These are phyloP conservation scores for Podotricha telesiphe DNA, from an alignment of 2,888 invertebrate genomes.

Conservation along the genomic window DNA sequence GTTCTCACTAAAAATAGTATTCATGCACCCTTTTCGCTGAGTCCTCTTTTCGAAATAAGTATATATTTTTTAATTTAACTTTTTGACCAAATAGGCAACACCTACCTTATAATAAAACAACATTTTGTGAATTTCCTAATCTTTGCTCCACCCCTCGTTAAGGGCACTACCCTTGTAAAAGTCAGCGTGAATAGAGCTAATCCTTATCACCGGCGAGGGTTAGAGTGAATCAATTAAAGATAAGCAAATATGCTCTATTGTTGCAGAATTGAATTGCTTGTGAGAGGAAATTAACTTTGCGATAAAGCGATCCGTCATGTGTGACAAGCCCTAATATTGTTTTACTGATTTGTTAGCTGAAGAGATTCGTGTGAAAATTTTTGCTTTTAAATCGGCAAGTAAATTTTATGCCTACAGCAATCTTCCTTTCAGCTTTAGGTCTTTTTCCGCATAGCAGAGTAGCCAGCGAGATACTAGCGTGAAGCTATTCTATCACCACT, in stretches of 20 bases:
- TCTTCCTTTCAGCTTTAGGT: no score
- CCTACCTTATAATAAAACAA: constrained; percentile 26
- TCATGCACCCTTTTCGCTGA: no score
- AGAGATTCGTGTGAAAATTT: constrained; percentile 27
- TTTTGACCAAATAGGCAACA: constrained; percentile 35
- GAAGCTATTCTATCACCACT: no score
- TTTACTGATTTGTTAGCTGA: constrained; percentile 34
- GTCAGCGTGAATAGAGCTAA: constrained; percentile 82
- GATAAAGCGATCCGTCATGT: constrained; percentile 74
- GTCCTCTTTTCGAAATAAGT: no score
- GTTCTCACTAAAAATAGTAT: no score
- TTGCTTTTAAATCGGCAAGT: not conserved
- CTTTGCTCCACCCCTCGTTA: constrained; percentile 68
- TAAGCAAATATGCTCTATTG: constrained; percentile 82
- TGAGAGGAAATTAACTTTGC: constrained; percentile 79
- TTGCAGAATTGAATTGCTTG: constrained; percentile 75
- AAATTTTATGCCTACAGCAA: no score
- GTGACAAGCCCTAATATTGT: constrained; percentile 64
- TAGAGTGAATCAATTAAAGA: constrained; percentile 83
- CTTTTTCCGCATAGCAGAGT: no score
- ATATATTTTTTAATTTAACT: not conserved
- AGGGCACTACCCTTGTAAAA: constrained; percentile 81
- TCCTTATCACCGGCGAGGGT: constrained; percentile 77
- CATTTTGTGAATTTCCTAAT: constrained; percentile 44
- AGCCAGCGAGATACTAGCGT: no score